Evolutionary conservation across 2,113 vertebrate genomes (phyloP).

Genomic region (Heteronetta atricapilla): DNA sequence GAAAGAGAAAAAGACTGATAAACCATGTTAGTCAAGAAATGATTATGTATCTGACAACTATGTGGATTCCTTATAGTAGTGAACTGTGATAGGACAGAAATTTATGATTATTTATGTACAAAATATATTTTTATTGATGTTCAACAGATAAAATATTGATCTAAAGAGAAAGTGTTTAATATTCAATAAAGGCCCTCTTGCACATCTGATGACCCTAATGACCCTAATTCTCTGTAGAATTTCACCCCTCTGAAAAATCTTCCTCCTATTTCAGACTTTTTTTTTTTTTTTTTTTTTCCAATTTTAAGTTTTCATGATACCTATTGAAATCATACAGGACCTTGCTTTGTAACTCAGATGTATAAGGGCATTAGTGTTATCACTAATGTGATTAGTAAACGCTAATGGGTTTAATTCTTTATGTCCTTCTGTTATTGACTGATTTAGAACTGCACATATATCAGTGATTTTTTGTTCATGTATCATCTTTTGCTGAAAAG

Average conservation of each 20-base stretch:
- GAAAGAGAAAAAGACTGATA: background rate
- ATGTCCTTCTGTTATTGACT: background rate
- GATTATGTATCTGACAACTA: background rate
- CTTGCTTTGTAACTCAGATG: background rate
- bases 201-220: background rate
- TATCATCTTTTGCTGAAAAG: background rate
- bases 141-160: background rate
- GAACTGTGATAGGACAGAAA: background rate
- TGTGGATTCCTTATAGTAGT: background rate
- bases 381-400: background rate
- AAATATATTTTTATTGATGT: background rate
- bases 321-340: background rate
- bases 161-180: background rate
- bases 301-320: background rate
- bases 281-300: background rate
- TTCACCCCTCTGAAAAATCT: background rate
- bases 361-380: background rate
- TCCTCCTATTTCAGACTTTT: background rate
- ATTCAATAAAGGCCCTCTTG: background rate
- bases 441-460: background rate
- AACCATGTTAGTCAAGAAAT: background rate
- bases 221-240: background rate
- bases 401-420: background rate
- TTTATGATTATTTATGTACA: background rate
- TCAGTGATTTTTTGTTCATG: background rate